Conservation (phyloP, 2,797 vertebrate species). For the Eurystomus glaucurus region DNA sequence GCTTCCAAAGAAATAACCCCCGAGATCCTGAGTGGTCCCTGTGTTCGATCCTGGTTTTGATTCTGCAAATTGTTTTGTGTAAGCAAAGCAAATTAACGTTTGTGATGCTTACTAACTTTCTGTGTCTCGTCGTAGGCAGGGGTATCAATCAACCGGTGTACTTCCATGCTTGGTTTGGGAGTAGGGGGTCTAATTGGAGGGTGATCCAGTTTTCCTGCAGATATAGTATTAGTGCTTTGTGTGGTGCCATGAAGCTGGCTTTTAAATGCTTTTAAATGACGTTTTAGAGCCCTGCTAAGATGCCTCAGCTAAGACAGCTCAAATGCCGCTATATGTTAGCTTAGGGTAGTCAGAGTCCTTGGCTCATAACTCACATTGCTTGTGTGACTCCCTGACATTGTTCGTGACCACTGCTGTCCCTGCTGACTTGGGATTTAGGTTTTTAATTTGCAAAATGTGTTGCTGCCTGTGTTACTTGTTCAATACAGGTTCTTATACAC, state of each 20-base stretch:
- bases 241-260: background rate
- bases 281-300: background rate
- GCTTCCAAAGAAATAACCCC: background rate
- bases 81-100: background rate
- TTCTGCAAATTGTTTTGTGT: background rate
- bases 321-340: fast-evolving
- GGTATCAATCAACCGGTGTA: fast-evolving
- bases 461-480: background rate
- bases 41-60: background rate
- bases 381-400: background rate
- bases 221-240: background rate
- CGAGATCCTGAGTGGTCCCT: background rate
- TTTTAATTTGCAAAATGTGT: background rate
- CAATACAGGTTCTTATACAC: fast-evolving
- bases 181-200: background rate
- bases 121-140: fast-evolving
- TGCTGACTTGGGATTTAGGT: background rate
- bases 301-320: background rate
- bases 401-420: background rate
- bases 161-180: background rate
- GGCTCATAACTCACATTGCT: fast-evolving
- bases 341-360: background rate
- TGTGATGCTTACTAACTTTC: background rate
- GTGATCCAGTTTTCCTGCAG: background rate
- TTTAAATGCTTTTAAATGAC: background rate